Percentiles rank a stretch among this genome's conserved stretches.
These are phyloP conservation scores for Anoplolepis gracilipes DNA, from an alignment of 1,140 invertebrate species.

Conservation along the genomic window DNA sequence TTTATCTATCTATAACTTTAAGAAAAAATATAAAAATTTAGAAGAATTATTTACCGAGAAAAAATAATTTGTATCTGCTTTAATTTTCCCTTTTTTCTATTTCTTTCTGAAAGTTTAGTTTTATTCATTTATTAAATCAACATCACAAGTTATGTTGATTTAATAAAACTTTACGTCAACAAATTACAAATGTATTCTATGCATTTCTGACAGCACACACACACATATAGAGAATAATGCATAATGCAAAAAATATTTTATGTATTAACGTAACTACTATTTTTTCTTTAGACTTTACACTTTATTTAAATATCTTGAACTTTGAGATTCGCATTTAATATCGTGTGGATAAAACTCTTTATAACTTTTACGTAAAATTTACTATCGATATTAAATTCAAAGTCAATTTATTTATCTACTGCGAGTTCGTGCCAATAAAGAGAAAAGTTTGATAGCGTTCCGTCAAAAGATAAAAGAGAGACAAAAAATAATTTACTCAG, in stretches of 20 bases:
- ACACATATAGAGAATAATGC: not conserved
- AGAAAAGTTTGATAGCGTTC: slow-evolving; percentile 25
- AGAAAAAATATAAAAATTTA: slow-evolving; percentile 17
- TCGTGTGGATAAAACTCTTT: not conserved
- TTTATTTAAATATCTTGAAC: not conserved
- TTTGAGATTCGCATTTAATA: slow-evolving; percentile 16
- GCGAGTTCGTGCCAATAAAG: not conserved
- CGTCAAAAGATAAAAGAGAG: not conserved
- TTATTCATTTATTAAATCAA: too few species aligned
- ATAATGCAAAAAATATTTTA: not conserved
- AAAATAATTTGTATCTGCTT: not conserved
- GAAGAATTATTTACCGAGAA: not conserved
- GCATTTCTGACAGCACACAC: not conserved
- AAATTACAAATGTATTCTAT: not conserved
- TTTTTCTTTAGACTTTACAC: not conserved
- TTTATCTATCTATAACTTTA: not conserved
- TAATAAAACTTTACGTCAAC: not conserved
- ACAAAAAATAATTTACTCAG: not conserved
- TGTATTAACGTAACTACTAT: too few species aligned
- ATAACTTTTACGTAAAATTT: not conserved
- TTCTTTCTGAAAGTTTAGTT: not conserved
- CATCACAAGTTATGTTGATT: not conserved
- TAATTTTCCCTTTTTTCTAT: not conserved
- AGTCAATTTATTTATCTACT: slow-evolving; percentile 1
- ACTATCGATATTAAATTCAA: slow-evolving; percentile 28